These are phyloP conservation scores for Heloderma charlesbogerti DNA, from an alignment of 2,113 vertebrate genomes.

Conservation along the genomic window DNA sequence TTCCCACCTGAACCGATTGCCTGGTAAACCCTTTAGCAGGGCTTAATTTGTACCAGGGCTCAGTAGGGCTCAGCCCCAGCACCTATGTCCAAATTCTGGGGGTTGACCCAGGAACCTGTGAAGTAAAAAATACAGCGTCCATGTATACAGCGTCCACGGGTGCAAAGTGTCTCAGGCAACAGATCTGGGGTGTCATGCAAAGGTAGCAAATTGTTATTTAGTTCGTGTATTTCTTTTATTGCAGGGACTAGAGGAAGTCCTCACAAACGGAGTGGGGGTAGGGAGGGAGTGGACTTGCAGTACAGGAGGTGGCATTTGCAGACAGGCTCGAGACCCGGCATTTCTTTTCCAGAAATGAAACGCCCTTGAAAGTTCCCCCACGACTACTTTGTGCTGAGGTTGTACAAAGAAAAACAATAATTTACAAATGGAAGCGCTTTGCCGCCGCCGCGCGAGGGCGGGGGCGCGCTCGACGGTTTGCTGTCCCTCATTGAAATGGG, in stretches of 20 bases:
- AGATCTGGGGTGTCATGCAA: too few relatives aligned
- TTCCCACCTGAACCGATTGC: too few relatives aligned
- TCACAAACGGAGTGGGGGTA: background rate
- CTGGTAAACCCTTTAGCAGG: too few relatives aligned
- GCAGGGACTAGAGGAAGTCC: background rate
- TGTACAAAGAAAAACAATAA: background rate
- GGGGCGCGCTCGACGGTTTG: too few relatives aligned
- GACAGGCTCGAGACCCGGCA: background rate
- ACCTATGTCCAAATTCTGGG: background rate
- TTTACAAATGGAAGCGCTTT: too few relatives aligned
- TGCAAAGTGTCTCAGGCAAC: background rate
- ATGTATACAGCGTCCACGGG: too few relatives aligned
- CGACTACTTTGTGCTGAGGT: background rate
- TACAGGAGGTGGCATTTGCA: background rate
- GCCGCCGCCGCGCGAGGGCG: too few relatives aligned
- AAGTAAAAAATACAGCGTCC: background rate
- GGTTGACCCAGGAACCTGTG: background rate
- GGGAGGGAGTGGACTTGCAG: background rate
- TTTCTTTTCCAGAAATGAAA: background rate
- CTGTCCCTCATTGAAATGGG: background rate
- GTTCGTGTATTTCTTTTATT: background rate
- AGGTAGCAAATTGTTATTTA: too few relatives aligned
- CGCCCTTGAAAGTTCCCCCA: background rate
- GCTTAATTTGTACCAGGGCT: too few relatives aligned
- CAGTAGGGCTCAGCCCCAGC: background rate